phyloP scores from a whole-genome alignment of 2,888 invertebrate species.

The Acrobasis suavella region DNA sequence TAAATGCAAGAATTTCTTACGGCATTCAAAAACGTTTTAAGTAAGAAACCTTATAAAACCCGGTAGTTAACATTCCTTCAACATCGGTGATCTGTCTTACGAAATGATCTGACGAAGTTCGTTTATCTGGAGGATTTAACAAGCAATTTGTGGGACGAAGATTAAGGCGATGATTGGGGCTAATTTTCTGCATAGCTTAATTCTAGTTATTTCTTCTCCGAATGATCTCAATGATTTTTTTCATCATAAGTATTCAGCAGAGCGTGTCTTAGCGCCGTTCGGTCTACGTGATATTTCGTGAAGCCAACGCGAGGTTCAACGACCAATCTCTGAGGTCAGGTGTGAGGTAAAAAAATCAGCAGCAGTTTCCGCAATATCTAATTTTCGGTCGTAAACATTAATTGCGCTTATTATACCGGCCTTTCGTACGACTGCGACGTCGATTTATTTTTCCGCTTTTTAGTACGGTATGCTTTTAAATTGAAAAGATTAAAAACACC shows the following conservation, averaged over 20 bases:
- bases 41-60: neutral
- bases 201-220: slow-evolving; percentile 36
- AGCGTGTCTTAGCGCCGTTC: slow-evolving; percentile 61
- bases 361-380: slow-evolving; percentile 63
- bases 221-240: slow-evolving; percentile 43
- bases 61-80: slow-evolving; percentile 1
- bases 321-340: slow-evolving; percentile 65
- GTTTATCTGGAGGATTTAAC: slow-evolving; percentile 5
- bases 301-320: slow-evolving; percentile 54
- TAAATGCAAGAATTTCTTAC: slow-evolving; percentile 46
- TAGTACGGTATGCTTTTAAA: slow-evolving; percentile 28
- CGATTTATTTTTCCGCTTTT: slow-evolving; percentile 33
- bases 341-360: slow-evolving; percentile 53
- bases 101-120: neutral
- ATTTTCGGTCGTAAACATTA: slow-evolving; percentile 69
- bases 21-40: neutral
- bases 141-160: slow-evolving; percentile 28
- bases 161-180: slow-evolving; percentile 31
- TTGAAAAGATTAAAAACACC: slow-evolving; percentile 25
- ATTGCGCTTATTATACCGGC: slow-evolving; percentile 57
- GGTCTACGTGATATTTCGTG: slow-evolving; percentile 39
- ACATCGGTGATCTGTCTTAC: neutral
- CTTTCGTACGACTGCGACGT: slow-evolving; percentile 31
- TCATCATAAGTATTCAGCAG: slow-evolving; percentile 34
- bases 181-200: slow-evolving; percentile 50